Conservation (phyloP, 2,113 vertebrate genomes). For the Alouatta palliata region DNA sequence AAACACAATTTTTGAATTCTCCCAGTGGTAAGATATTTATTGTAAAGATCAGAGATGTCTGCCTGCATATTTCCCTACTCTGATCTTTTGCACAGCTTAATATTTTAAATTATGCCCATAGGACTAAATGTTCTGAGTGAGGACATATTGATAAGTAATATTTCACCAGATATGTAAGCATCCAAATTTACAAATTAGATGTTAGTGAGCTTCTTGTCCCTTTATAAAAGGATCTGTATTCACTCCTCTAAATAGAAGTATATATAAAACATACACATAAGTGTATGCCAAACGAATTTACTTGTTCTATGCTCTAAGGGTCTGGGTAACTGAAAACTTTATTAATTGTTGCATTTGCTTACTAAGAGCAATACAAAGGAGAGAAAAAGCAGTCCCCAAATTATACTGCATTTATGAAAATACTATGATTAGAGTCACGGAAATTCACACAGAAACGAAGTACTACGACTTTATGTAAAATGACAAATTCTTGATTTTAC, state of each 20-base stretch:
- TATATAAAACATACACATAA: background rate
- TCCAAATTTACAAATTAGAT: conserved; percentile 9
- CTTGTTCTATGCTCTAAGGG: background rate
- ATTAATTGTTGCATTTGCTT: background rate
- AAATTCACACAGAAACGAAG: background rate
- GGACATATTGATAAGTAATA: background rate
- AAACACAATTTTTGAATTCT: background rate
- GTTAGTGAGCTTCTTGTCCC: background rate
- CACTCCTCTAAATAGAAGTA: background rate
- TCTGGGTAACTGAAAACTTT: background rate
- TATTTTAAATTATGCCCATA: background rate
- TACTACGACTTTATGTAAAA: background rate
- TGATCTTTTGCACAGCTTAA: background rate
- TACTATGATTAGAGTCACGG: background rate
- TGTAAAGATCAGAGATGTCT: background rate
- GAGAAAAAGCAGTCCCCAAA: background rate
- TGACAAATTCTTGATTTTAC: background rate
- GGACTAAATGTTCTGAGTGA: background rate
- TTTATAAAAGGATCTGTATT: background rate
- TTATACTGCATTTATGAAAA: background rate
- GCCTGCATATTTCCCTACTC: background rate
- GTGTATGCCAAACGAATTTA: background rate
- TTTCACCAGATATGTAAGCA: background rate
- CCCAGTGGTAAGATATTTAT: background rate
- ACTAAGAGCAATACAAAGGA: background rate